These are phyloP conservation scores for Gisinianus flammeolus DNA, from an alignment of 2,888 invertebrate species.

Conservation along the genomic window DNA sequence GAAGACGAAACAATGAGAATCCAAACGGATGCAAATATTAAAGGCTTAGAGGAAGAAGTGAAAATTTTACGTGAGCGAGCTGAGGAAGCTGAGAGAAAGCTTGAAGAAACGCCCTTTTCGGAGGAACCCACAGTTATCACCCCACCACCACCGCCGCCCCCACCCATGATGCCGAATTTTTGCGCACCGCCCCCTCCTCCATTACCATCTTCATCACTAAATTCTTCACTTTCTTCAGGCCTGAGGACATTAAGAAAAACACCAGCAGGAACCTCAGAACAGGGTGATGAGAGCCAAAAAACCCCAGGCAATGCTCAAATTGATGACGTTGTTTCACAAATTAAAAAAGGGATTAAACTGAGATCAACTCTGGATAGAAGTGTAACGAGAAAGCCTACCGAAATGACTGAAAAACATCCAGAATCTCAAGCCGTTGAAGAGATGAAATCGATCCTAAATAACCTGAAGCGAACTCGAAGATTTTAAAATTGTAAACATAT, in stretches of 20 bases:
- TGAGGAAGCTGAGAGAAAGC: constrained; percentile 52
- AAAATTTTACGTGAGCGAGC: constrained; percentile 41
- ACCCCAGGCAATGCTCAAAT: constrained; percentile 45
- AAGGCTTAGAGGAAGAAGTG: constrained; percentile 50
- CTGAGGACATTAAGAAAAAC: constrained; percentile 43
- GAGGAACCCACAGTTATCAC: constrained; percentile 38
- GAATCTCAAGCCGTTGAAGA: constrained; percentile 51
- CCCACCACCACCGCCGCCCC: constrained; percentile 45
- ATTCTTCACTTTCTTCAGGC: constrained; percentile 42
- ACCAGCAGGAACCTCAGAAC: background rate
- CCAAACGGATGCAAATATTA: constrained; percentile 47
- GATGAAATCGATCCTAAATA: constrained; percentile 52
- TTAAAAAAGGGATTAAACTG: constrained; percentile 56
- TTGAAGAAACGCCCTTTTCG: constrained; percentile 41
- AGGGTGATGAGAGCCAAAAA: background rate
- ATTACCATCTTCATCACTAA: constrained; percentile 32
- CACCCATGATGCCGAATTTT: background rate
- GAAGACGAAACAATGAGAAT: constrained; percentile 48
- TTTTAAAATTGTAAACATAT: constrained; percentile 21
- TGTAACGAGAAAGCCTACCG: constrained; percentile 45
- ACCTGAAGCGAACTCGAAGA: constrained; percentile 48
- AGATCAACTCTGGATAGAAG: constrained; percentile 47
- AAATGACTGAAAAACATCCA: constrained; percentile 29
- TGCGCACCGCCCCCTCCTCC: constrained; percentile 29
- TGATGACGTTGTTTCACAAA: constrained; percentile 53